Conservation (phyloP, 2,888 invertebrate genomes). For the Cheilosia variabilis region DNA sequence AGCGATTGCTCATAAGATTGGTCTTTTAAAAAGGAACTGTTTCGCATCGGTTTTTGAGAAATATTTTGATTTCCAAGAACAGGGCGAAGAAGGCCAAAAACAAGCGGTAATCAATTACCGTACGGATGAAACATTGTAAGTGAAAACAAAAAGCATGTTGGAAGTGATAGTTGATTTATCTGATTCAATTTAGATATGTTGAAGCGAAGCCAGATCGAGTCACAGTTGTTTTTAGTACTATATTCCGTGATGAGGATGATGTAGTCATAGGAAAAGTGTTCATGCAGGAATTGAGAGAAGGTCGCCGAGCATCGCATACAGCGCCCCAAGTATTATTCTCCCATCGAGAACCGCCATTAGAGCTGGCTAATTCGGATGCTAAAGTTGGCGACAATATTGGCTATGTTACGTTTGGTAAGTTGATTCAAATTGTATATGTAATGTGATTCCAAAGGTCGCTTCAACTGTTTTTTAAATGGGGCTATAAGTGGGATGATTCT, state of each 20-base stretch:
- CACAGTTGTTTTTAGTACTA: constrained; percentile 99
- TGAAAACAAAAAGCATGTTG: constrained; percentile 70
- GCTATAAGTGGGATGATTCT: constrained; percentile 3
- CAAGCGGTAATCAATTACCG: constrained; percentile 99
- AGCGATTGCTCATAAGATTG: constrained; percentile 94
- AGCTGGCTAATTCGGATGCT: constrained; percentile 96
- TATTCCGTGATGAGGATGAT: constrained; percentile 99
- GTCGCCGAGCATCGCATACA: constrained; percentile 96
- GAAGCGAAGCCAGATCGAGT: constrained; percentile 99
- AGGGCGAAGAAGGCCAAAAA: constrained; percentile 94
- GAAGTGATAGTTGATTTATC: background rate
- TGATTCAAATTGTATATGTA: background rate
- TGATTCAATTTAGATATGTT: constrained; percentile 90
- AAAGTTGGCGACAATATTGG: constrained; percentile 98
- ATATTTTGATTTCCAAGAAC: constrained; percentile 98
- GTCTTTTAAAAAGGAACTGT: constrained; percentile 98
- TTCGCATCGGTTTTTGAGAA: constrained; percentile 99
- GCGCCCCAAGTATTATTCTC: constrained; percentile 95
- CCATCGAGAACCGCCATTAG: constrained; percentile 98
- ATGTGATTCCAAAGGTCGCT: constrained; percentile 10
- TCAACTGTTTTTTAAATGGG: background rate
- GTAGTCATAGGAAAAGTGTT: constrained; percentile 99
- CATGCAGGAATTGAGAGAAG: constrained; percentile 99
- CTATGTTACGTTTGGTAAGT: constrained; percentile 98
- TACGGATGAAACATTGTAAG: constrained; percentile 99